phyloP scores from a whole-genome alignment of 2,113 vertebrate genomes.

The Embiotoca jacksoni region DNA sequence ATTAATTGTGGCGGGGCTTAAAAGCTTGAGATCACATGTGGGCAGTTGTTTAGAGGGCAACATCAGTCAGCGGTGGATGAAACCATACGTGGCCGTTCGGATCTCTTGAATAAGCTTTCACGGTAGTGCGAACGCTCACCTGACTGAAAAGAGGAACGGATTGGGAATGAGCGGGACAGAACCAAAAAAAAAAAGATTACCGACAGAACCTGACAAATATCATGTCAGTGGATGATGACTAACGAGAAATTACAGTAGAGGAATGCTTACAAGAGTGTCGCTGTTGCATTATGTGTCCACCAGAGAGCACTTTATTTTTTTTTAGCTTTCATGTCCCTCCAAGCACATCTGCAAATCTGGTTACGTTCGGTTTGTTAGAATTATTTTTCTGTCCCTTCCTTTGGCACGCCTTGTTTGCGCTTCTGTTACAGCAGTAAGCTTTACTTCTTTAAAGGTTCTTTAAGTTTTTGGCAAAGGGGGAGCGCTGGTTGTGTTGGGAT shows the following conservation, averaged over 20 bases:
- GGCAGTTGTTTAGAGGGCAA: constrained; percentile 2
- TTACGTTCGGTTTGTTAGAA: too few species aligned
- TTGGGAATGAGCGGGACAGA: background rate
- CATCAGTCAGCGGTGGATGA: constrained; percentile 9
- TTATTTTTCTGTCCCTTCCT: too few species aligned
- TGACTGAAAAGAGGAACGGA: background rate
- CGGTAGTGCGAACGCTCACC: background rate
- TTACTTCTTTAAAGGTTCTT: too few species aligned
- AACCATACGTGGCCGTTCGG: background rate
- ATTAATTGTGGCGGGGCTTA: background rate
- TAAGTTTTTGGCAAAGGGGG: too few species aligned
- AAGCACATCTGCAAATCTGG: too few species aligned
- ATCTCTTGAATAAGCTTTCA: background rate
- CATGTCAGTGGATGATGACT: background rate
- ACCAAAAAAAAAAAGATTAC: background rate
- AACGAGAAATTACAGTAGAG: background rate
- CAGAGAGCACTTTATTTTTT: background rate
- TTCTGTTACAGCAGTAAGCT: too few species aligned
- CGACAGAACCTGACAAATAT: background rate
- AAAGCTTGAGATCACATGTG: constrained; percentile 10
- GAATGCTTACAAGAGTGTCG: background rate
- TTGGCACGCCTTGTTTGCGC: too few species aligned
- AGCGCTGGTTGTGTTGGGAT: too few species aligned
- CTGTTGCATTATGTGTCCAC: background rate
- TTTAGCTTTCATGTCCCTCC: background rate